Conservation (phyloP, 2,888 invertebrate species). For the Prosapia bicincta region DNA sequence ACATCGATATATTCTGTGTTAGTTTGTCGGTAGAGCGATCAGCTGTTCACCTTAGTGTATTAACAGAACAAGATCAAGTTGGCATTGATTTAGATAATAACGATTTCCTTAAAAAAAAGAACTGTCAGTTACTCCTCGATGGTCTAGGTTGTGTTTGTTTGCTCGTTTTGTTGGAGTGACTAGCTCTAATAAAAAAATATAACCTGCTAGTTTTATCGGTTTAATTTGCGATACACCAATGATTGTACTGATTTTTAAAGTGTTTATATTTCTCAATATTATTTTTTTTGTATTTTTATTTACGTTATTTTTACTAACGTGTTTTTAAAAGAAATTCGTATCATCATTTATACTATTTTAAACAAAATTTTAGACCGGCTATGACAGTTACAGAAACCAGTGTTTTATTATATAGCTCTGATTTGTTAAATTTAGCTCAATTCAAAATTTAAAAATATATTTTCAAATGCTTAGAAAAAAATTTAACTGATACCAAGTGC, state of each 20-base stretch:
- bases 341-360: too few relatives aligned
- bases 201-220: not conserved
- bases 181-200: not conserved
- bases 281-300: too few relatives aligned
- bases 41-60: conserved; percentile 3
- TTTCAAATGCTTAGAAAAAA: not conserved
- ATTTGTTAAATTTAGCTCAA: too few relatives aligned
- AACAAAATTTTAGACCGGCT: not conserved
- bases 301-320: too few relatives aligned
- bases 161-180: not conserved
- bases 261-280: too few relatives aligned
- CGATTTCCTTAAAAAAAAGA: not conserved
- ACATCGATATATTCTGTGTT: not conserved
- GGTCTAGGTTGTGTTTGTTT: not conserved
- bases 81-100: not conserved
- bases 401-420: too few relatives aligned
- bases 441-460: too few relatives aligned
- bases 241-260: too few relatives aligned
- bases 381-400: not conserved
- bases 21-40: conserved; percentile 21
- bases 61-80: not conserved
- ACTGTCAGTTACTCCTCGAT: not conserved
- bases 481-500: not conserved
- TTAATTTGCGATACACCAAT: not conserved
- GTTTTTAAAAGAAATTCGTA: too few relatives aligned